phyloP scores from a whole-genome alignment of 53 echinoderm and acorn worm genomes.

The Holothuria leucospilota region DNA sequence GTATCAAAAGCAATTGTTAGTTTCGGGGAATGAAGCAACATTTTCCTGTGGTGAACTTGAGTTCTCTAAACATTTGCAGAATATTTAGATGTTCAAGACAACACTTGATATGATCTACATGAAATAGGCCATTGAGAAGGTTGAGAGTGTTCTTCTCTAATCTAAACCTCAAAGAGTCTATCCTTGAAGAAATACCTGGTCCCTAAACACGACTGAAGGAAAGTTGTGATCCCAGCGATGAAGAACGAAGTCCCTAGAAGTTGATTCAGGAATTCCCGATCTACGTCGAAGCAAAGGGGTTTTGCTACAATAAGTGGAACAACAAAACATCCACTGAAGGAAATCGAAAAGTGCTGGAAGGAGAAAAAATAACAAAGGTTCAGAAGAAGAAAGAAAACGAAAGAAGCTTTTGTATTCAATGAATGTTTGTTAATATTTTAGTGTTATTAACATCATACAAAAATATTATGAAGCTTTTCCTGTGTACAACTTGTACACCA shows the following conservation, averaged over 20 bases:
- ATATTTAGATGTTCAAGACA: too few species aligned
- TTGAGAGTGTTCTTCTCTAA: too few species aligned
- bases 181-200: not conserved
- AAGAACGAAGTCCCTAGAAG: constrained; percentile 39
- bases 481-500: too few species aligned
- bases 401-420: too few species aligned
- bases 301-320: constrained; percentile 21
- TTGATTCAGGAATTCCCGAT: constrained; percentile 21
- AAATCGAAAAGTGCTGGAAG: constrained; percentile 30
- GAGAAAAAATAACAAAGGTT: not conserved
- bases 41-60: not conserved
- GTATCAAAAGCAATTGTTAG: too few species aligned
- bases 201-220: constrained; percentile 10
- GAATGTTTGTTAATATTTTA: too few species aligned
- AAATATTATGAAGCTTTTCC: too few species aligned
- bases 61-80: too few species aligned
- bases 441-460: too few species aligned
- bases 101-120: not conserved
- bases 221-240: constrained; percentile 31
- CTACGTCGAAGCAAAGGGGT: constrained; percentile 36
- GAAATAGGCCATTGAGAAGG: too few species aligned
- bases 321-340: constrained; percentile 24
- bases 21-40: not conserved
- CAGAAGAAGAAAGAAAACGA: not conserved
- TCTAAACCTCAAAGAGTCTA: not conserved